Conservation (phyloP, 1,140 invertebrate genomes). For the Tetramorium alpestre region DNA sequence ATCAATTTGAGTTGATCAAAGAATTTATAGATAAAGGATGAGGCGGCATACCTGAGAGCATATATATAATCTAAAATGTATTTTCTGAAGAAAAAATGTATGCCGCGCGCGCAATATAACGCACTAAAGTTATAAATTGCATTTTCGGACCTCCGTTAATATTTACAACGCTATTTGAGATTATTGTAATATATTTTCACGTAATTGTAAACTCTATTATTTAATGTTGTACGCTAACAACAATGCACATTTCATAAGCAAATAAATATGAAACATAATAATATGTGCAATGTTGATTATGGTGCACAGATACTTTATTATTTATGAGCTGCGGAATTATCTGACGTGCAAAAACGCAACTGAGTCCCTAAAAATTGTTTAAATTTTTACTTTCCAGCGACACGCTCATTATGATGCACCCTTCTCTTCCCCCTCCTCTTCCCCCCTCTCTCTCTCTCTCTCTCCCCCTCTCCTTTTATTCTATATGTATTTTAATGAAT, state of each 20-base stretch:
- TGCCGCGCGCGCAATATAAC: background rate
- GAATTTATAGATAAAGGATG: background rate
- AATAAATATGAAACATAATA: slow-evolving; percentile 43
- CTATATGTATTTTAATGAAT: slow-evolving; percentile 6
- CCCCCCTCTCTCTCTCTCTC: background rate
- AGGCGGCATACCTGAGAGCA: background rate
- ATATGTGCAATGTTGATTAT: slow-evolving; percentile 26
- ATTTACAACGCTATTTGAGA: slow-evolving; percentile 20
- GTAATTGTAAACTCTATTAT: slow-evolving; percentile 49
- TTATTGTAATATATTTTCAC: slow-evolving; percentile 13
- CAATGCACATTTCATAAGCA: slow-evolving; percentile 3
- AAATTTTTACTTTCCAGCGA: slow-evolving; percentile 23
- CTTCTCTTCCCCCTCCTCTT: background rate
- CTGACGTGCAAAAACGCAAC: slow-evolving; percentile 1
- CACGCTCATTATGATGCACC: background rate
- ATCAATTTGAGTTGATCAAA: background rate
- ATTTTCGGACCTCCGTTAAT: slow-evolving; percentile 9
- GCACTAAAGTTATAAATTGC: slow-evolving; percentile 21
- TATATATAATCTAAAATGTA: background rate
- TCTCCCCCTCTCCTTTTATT: background rate
- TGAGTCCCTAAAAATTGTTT: slow-evolving; percentile 2
- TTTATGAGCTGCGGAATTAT: slow-evolving; percentile 9
- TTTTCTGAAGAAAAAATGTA: background rate
- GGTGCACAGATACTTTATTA: slow-evolving; percentile 25
- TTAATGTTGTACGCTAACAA: slow-evolving; percentile 12